Evolutionary conservation across 1,140 invertebrate genomes (phyloP), one percentile per base, ranked within the genome.

Genomic region (Nautilus pompilius): DNA sequence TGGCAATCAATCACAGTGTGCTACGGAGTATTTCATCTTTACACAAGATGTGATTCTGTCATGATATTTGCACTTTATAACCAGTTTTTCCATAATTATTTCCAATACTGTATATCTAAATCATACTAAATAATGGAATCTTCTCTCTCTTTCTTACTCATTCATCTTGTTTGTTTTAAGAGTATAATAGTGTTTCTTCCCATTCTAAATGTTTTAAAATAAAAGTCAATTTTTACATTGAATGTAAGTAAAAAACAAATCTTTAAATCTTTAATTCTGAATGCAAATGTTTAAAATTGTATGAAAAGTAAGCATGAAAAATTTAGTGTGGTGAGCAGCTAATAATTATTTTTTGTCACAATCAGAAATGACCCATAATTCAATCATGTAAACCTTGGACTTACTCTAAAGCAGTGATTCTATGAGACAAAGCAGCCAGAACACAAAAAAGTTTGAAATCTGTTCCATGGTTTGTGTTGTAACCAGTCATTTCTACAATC

Each of bases 401-500:
- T 77, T 67, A 81, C 79, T 81, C 77, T 58, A 81, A 56, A n/a
- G 72, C 58, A 33, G 72, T 62, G 8, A 81, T 77, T 55, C 69
- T 71, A 29, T 75, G 72, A 30, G 77, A 80, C 6, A 81, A 63
- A 26, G 79, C 79, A 61, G 76, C 76, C 51, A 80, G 56, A 1
- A 80, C 69, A 22, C 75, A 75, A 66, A 81, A 81, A 28, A 78
- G 49, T 60, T 77, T 76, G 58, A 80, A 72, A 58, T 81, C 79
- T 41, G 75, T 72, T 41, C 78, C 79, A 62, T 75, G 49, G 28
- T 70, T 64, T 15, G 76, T 60, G 29, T 71, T 75, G 68, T 77
- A 79, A 1, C 75, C 78, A 36, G 68, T 67, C 49, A 76, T 28
- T 64, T 80, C 77, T 33, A 78, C 55, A 13, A 80, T 68, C 76